Conservation (phyloP, 2,113 vertebrate genomes). For the Salminus brasiliensis region DNA sequence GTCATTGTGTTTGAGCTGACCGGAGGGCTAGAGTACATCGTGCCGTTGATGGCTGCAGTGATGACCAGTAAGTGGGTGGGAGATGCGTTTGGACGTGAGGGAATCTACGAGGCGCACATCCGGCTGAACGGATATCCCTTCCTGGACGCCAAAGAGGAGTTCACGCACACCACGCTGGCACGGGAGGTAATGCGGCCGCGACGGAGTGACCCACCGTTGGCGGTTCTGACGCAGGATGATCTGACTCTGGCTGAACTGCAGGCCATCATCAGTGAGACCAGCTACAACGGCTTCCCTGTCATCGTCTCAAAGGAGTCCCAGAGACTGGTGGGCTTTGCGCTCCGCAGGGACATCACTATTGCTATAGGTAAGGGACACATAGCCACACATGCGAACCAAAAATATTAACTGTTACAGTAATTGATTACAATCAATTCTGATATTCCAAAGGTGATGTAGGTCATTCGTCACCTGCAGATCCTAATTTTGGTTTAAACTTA, state of each 20-base stretch:
- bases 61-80: constrained; percentile 99
- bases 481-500: no score
- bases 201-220: constrained; percentile 87
- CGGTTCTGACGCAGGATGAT: constrained; percentile 95
- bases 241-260: constrained; percentile 96
- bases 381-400: no score
- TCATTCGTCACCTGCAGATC: no score
- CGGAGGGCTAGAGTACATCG: constrained; percentile 96
- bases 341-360: constrained; percentile 97
- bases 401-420: no score
- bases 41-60: constrained; percentile 97
- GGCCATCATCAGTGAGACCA: constrained; percentile 90
- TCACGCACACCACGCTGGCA: constrained; percentile 94
- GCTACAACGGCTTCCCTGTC: constrained; percentile 97
- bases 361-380: constrained; percentile 85
- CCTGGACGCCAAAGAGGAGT: constrained; percentile 98
- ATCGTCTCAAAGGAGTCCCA: constrained; percentile 98
- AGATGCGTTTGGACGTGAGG: constrained; percentile 96
- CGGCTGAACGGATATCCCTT: constrained; percentile 98
- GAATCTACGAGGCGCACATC: constrained; percentile 98
- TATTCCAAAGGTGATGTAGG: no score
- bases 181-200: constrained; percentile 96
- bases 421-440: no score
- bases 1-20: constrained; percentile 98
- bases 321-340: constrained; percentile 94